Evolutionary conservation across 2,888 invertebrate species (phyloP), one percentile per base, ranked within the genome.

Genomic region (Ethmia dodecea): DNA sequence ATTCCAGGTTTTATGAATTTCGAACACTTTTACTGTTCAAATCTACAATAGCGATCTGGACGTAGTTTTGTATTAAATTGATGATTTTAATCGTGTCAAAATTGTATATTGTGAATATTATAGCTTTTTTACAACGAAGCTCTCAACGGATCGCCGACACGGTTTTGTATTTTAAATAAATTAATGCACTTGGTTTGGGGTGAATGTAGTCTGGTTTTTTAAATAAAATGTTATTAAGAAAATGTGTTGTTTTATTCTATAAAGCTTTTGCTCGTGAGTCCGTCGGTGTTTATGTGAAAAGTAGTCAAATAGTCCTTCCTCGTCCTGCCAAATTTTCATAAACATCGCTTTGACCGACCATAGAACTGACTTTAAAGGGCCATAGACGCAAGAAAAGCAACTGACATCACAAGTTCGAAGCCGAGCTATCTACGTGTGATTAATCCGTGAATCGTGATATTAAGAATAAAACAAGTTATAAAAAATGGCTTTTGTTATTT

Each of bases 171-270:
- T 63, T 60, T 57, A 55, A 61, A 47, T 56, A 28, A 52, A 60
- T 55, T 60, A 62, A 63, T 70, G 79, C 84, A 83, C 81, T 67
- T 77, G 84, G 86, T 84, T 81, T 79, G 73, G 80, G 86, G 76
- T 81, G 84, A 73, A 72, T 76, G 77, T 79, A 80, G 75, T 65
- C 65, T 69, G 64, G 66, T 76, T 75, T 78, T 70, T 35, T 66
- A 54, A 64, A 77, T 77, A 78, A 78, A 74, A 73, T 63, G 64
- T 73, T 76, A 56, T 62, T 65, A 56, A 60, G 47, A 51, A 52
- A 33, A 32, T 5, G 3, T 13, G 11, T 5, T 20, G 3, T 31
- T 31, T 24, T 31, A 14, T n/a, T 3, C 22, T 22, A 22, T n/a
- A n/a, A n/a, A n/a, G n/a, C n/a, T n/a, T n/a, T n/a, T n/a, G n/a